Evolutionary conservation across 1,140 invertebrate species (phyloP).

Genomic region (Cephus cinctus): DNA sequence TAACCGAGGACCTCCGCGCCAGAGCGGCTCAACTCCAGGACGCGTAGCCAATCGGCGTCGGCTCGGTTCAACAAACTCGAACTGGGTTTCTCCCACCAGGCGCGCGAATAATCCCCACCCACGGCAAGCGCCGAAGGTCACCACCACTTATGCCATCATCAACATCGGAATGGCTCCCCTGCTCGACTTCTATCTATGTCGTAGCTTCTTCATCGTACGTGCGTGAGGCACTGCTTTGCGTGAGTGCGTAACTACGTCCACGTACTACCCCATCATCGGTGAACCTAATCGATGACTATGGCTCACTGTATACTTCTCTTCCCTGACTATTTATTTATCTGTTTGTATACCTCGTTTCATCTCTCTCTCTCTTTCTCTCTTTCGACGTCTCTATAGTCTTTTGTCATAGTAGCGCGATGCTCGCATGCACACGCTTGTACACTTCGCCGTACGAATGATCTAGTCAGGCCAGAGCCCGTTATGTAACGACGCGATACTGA

Average conservation of each 20-base stretch:
- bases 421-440: too few relatives aligned
- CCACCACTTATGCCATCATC: constrained; percentile 20
- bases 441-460: too few relatives aligned
- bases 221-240: too few relatives aligned
- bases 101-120: constrained; percentile 26
- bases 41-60: constrained; percentile 34
- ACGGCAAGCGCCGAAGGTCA: constrained; percentile 31
- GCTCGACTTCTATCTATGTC: background rate
- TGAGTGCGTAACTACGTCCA: too few relatives aligned
- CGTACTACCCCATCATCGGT: too few relatives aligned
- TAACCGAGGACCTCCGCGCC: constrained; percentile 46
- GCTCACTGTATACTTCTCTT: too few relatives aligned
- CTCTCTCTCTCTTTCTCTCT: background rate
- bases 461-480: too few relatives aligned
- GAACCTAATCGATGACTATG: too few relatives aligned
- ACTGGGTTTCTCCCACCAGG: constrained; percentile 41
- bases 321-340: background rate
- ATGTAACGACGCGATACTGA: constrained; percentile 31
- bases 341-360: background rate
- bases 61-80: constrained; percentile 52
- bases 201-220: too few relatives aligned
- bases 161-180: background rate
- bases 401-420: too few relatives aligned
- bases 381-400: background rate
- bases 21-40: constrained; percentile 5